phyloP scores from a whole-genome alignment of 2,113 vertebrate species.

The Stegastes partitus region DNA sequence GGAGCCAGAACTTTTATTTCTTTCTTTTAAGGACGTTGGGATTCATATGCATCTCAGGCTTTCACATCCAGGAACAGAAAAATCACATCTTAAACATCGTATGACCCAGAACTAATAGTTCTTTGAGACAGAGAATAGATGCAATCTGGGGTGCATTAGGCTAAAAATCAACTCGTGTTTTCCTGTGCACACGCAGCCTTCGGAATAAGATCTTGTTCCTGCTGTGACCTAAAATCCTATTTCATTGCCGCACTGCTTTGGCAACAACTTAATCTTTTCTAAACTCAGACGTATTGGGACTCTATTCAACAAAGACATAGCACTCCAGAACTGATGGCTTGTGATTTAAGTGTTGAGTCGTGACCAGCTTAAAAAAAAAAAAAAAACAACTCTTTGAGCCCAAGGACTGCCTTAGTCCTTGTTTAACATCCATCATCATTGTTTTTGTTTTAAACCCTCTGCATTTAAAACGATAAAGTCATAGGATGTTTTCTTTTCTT shows the following conservation, averaged over 20 bases:
- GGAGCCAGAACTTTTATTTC: conserved; percentile 23
- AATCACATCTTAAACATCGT: conserved; percentile 55
- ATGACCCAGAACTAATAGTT: conserved; percentile 62
- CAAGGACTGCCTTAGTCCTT: neutral
- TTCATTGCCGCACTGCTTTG: conserved; percentile 43
- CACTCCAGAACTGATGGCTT: conserved; percentile 29
- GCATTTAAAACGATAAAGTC: neutral
- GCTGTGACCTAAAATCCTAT: conserved; percentile 53
- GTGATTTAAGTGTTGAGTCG: conserved; percentile 43
- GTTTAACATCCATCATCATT: conserved; percentile 11
- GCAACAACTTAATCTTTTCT: conserved; percentile 59
- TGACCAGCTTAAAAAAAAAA: conserved; percentile 26
- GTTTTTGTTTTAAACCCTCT: conserved; percentile 14
- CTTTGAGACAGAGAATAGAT: conserved; percentile 40
- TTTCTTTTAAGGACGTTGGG: conserved; percentile 8
- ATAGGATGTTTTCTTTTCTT: neutral
- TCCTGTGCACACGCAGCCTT: conserved; percentile 21
- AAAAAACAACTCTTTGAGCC: neutral
- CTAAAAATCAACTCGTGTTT: conserved; percentile 54
- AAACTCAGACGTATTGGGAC: conserved; percentile 43
- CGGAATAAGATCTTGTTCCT: conserved; percentile 33
- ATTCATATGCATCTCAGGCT: conserved; percentile 43
- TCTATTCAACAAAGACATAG: conserved; percentile 43
- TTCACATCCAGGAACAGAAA: conserved; percentile 46
- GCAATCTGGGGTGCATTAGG: conserved; percentile 20